Base-by-base conservation (phyloP, 2,888 invertebrate species). In the Nasonia oneida region DNA sequence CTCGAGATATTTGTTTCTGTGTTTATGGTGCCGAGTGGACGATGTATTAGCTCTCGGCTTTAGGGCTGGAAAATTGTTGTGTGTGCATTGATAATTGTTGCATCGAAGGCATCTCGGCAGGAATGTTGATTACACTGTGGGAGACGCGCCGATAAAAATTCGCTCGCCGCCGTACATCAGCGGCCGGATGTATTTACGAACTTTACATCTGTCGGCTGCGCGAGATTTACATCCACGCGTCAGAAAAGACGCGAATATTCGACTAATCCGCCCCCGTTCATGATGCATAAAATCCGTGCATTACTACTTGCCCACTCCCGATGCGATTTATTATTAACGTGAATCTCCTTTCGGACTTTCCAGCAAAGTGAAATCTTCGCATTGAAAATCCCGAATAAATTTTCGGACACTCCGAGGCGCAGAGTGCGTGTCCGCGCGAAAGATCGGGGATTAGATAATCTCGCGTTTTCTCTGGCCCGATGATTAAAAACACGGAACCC, bases 1-100 rank as follows among this genome's bases (percentile, higher is more conserved):
- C 57, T 23, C 8, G 82, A 75, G 33, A 75, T 85, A 85, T 75
- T 78, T 81, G 74, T 85, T 85, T 82, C 85, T 71, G 57, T 42
- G 78, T 67, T 78, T 79, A 85, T 23, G 74, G 64, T 33, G 39
- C 37, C n/a, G 33, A n/a, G 67, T 61, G 70, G 33, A n/a, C 77
- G 74, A 67, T 67, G 67, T 14, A 82, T 81, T 77, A 77, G 74
- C 61, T 64, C 67, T 76, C 37, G 18, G 23, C 42, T 29, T 37
- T 42, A 74, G 61, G 29, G 33, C 23, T 47, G 47, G 61, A 76
- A 84, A 64, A 53, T 61, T 73, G 71, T 75, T 78, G 73, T 47
- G 50, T 53, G 15, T 15, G 50, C 29, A 64, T 85, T 70, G 47
- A 42, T 73, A 57, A 70, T 81, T 61, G 42, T 64, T 73, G 70